These are phyloP conservation scores for Ctenopoma kingsleyae DNA, from an alignment of 2,797 vertebrate genomes.

Conservation along the genomic window DNA sequence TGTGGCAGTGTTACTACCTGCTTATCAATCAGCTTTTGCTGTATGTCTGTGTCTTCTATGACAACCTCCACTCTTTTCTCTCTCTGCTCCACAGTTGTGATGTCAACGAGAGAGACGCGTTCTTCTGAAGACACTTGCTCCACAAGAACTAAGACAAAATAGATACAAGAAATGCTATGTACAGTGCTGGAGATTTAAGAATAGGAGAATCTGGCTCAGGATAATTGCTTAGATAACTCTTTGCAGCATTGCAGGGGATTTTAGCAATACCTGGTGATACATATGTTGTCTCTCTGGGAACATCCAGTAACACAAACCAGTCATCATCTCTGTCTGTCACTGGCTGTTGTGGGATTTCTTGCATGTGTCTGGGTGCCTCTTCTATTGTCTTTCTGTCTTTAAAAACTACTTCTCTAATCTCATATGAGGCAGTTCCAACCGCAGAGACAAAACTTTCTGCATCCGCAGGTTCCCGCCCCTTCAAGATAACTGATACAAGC, in stretches of 20 bases:
- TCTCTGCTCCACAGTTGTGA: slow-evolving; percentile 14
- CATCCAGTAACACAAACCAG: slow-evolving; percentile 71
- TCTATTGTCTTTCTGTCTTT: slow-evolving; percentile 51
- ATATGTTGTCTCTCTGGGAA: slow-evolving; percentile 48
- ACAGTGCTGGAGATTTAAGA: not conserved
- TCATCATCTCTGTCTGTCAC: slow-evolving; percentile 52
- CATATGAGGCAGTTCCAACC: slow-evolving; percentile 3
- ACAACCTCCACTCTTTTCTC: slow-evolving; percentile 34
- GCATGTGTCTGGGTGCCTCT: not conserved
- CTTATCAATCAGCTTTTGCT: slow-evolving; percentile 18
- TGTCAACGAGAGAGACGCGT: slow-evolving; percentile 27
- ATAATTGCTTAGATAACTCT: slow-evolving; percentile 14
- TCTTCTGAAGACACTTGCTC: slow-evolving; percentile 44
- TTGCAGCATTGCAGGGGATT: not conserved
- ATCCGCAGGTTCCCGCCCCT: slow-evolving; percentile 5
- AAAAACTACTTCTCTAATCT: slow-evolving; percentile 35
- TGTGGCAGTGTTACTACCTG: slow-evolving; percentile 6
- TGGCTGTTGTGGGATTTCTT: slow-evolving; percentile 27
- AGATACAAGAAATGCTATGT: slow-evolving; percentile 19
- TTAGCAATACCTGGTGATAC: slow-evolving; percentile 65
- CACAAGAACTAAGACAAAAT: slow-evolving; percentile 44
- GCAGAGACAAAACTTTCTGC: slow-evolving; percentile 30
- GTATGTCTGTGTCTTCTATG: slow-evolving; percentile 29
- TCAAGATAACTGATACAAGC: slow-evolving; percentile 46
- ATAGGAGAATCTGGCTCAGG: slow-evolving; percentile 11